Evolutionary conservation across 1,140 invertebrate species (phyloP).

Genomic region (Drosophila ogumai): DNA sequence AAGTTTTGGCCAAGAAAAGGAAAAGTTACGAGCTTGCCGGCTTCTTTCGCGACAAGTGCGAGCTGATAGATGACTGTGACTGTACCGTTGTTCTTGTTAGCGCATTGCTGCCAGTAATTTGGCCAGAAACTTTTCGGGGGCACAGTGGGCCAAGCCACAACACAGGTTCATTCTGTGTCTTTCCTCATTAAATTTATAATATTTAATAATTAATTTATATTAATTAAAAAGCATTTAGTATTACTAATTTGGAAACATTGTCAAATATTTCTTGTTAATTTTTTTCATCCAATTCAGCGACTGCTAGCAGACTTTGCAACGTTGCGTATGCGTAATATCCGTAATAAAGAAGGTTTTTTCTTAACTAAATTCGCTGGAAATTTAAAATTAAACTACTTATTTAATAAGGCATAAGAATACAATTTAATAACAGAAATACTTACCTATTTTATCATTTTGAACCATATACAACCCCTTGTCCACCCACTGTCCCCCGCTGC

Average conservation of each 20-base stretch:
- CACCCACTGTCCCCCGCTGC: slow-evolving; percentile 22
- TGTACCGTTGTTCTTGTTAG: background rate
- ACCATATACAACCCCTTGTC: fast-evolving
- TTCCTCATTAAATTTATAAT: no score
- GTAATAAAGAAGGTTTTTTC: background rate
- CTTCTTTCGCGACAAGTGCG: slow-evolving; percentile 24
- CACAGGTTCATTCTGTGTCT: no score
- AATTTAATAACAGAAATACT: no score
- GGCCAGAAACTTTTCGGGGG: background rate
- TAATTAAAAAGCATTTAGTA: no score
- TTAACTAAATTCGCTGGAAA: background rate
- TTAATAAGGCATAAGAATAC: no score
- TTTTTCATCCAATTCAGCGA: background rate
- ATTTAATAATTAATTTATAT: no score
- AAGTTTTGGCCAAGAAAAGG: slow-evolving; percentile 9
- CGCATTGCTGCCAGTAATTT: slow-evolving; percentile 6
- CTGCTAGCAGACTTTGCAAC: background rate
- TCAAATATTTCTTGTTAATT: background rate
- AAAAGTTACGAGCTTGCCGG: slow-evolving; percentile 3
- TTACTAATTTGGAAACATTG: no score
- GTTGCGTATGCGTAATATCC: background rate
- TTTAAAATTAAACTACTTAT: background rate
- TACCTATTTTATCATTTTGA: background rate
- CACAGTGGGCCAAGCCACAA: background rate
- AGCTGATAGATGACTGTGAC: slow-evolving; percentile 8